Conservation (phyloP, 1,140 invertebrate species). For the Nephila pilipes region DNA sequence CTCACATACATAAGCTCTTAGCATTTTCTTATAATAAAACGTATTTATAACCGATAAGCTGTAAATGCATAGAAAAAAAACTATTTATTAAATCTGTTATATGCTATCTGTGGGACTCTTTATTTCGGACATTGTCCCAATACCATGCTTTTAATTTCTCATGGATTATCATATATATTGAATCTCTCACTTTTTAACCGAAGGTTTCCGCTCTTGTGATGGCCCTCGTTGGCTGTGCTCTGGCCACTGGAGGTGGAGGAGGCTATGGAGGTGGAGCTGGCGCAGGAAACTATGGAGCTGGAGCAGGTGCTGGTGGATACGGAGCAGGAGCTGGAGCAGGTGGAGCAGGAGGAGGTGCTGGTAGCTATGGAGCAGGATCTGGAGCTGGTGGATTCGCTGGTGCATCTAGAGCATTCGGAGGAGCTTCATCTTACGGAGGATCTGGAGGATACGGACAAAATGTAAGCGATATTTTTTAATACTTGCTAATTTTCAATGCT, state of each 20-base stretch:
- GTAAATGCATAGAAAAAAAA: too few relatives aligned
- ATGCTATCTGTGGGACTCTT: too few relatives aligned
- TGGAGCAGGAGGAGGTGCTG: not conserved
- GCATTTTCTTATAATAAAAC: too few relatives aligned
- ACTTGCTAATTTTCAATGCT: not conserved
- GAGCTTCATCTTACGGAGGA: not conserved
- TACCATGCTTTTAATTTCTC: too few relatives aligned
- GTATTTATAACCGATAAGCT: too few relatives aligned
- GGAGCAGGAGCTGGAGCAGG: constrained; percentile 18
- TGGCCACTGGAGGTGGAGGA: constrained; percentile 11
- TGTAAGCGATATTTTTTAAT: not conserved
- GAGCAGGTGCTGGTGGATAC: constrained; percentile 20
- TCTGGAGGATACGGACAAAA: constrained; percentile 21
- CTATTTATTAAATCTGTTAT: too few relatives aligned
- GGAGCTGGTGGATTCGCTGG: not conserved
- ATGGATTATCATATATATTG: too few relatives aligned
- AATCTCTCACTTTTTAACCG: too few relatives aligned
- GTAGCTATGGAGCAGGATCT: not conserved
- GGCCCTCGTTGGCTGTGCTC: constrained; percentile 27
- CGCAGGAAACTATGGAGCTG: not conserved
- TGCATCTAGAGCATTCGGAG: constrained; percentile 1
- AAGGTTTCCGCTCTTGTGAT: constrained; percentile 20
- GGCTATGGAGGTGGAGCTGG: constrained; percentile 5
- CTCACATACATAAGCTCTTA: too few relatives aligned
- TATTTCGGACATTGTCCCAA: too few relatives aligned